Base-by-base conservation (phyloP, 2,888 invertebrate species). In the Acrobasis suavella region DNA sequence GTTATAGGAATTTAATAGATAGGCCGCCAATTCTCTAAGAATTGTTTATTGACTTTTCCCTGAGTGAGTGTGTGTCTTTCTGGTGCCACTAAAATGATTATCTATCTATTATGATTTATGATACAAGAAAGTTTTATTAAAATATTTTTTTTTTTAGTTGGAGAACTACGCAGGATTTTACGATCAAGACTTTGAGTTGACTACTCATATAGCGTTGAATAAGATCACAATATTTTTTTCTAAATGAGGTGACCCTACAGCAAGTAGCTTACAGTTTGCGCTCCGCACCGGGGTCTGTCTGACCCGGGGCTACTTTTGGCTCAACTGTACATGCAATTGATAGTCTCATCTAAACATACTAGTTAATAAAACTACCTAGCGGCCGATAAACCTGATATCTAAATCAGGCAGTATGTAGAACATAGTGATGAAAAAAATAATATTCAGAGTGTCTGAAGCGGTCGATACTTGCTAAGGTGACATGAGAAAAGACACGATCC, bases 271-370 rank as follows among this genome's bases (percentile, higher is more conserved):
- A 52, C 22, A 46, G 54, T 55, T 55, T 55, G 54, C 54, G 54
- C 38, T 1, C 37, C 54, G 37, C 37, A 55, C 15, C 54, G 38
- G 14, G 22, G 46, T 55, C 15, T 12, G 16, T 55, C 37, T 50
- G 49, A 50, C 14, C 52, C 52, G n/a, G 52, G 14, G 52, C 32
- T 52, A 42, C 42, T 38, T 10, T 17, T 56, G 42, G 15, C 39
- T 16, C 56, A 56, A 42, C 39, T 56, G 56, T 56, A 56, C 42
- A 38, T 12, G 42, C 39, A 42, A 42, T 51, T 51, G 51, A 51
- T 51, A 12, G 10, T 51, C 51, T 51, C 51, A 17, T 17, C 22
- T 51, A 37, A 55, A 52, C 52, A 7, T 58, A 22, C 15, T 46
- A 22, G 32, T n/a, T 49, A 49, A 58, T 32, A 37, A 52, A 54